phyloP scores from a whole-genome alignment of 2,797 vertebrate genomes.

The Hippopotamyrus pictus region DNA sequence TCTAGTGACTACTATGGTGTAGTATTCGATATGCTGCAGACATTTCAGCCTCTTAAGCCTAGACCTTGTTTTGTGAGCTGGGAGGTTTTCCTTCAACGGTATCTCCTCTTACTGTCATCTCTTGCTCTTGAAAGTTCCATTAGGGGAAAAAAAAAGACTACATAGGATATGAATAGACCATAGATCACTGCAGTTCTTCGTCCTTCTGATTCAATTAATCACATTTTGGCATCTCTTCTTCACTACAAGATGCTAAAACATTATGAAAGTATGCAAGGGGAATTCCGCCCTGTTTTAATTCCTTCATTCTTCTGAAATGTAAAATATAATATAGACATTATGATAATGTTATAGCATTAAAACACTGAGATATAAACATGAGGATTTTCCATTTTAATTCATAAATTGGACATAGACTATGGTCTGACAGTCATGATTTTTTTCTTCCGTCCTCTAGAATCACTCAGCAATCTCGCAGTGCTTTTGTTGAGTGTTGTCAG shows the following conservation, averaged over 20 bases:
- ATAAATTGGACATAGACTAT: neutral
- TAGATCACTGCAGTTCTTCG: neutral
- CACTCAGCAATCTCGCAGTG: neutral
- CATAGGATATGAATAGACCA: neutral
- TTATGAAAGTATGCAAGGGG: neutral
- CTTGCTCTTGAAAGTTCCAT: constrained; percentile 7
- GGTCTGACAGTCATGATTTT: neutral
- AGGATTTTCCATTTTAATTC: neutral
- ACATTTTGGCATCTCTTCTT: neutral
- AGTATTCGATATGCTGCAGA: neutral
- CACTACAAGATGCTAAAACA: neutral
- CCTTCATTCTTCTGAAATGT: neutral
- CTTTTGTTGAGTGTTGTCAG: neutral
- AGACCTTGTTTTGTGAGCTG: neutral
- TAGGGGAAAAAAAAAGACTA: neutral
- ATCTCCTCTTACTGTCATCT: neutral
- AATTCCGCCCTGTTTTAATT: neutral
- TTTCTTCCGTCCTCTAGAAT: neutral
- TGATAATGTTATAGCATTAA: neutral
- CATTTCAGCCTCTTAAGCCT: neutral
- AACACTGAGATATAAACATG: neutral
- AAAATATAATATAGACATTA: neutral
- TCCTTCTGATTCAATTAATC: neutral
- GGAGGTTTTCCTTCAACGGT: neutral
- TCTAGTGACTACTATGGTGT: neutral